A percentile compares a stretch with the other conserved stretches of the same genome.
Evolutionary conservation across 2,888 invertebrate species (phyloP).

Genomic region (Heliconius ethilla): DNA sequence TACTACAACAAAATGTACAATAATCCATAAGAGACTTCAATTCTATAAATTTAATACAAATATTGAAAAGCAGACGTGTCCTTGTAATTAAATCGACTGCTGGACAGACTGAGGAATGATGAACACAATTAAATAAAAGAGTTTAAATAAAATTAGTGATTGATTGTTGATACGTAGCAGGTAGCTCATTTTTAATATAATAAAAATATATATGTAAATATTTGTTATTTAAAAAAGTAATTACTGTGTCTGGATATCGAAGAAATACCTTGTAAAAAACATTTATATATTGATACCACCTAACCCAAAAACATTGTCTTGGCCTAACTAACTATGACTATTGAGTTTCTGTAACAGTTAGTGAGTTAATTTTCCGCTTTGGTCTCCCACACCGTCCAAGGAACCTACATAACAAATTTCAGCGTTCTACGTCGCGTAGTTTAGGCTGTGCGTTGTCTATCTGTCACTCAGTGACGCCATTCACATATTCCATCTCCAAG

Average conservation of each 20-base stretch:
- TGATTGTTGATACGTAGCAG: slow-evolving; percentile 7
- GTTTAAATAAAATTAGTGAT: neutral
- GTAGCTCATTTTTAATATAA: neutral
- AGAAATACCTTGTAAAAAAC: too few species aligned
- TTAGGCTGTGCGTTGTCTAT: neutral
- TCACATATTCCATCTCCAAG: neutral
- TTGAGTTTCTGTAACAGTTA: too few species aligned
- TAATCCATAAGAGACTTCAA: neutral
- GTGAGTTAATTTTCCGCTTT: too few species aligned
- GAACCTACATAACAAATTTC: too few species aligned
- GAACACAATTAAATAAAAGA: neutral
- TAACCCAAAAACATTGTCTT: too few species aligned
- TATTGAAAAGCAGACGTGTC: slow-evolving; percentile 2
- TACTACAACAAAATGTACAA: too few species aligned
- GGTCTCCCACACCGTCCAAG: neutral
- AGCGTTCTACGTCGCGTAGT: too few species aligned
- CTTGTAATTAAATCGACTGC: slow-evolving; percentile 5
- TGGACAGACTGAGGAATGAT: slow-evolving; percentile 8
- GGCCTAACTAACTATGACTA: too few species aligned
- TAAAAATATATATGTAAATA: neutral
- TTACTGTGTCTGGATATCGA: neutral
- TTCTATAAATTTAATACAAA: slow-evolving; percentile 1
- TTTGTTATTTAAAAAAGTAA: neutral
- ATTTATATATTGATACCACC: too few species aligned
- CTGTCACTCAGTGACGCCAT: neutral